Evolutionary conservation across 2,888 invertebrate genomes (phyloP).

Genomic region (Loripinus fragilis): DNA sequence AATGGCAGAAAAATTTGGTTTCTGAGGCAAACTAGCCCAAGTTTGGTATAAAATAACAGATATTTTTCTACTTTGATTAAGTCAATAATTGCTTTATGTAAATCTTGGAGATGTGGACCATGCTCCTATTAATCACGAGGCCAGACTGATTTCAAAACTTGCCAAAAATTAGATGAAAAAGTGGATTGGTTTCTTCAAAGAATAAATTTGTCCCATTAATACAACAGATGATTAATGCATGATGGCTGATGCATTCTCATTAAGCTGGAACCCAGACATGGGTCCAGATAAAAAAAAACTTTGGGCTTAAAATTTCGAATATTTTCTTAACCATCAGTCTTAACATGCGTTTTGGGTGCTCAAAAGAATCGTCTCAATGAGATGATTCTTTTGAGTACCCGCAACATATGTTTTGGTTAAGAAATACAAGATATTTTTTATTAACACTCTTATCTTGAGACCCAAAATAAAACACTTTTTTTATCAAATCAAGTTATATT

Average conservation of each 20-base stretch:
- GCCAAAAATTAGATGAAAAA: slow-evolving; percentile 14
- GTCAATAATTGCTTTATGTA: slow-evolving; percentile 21
- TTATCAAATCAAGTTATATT: no score
- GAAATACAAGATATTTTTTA: no score
- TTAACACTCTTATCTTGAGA: no score
- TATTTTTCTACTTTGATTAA: slow-evolving; percentile 12
- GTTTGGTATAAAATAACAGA: slow-evolving; percentile 12
- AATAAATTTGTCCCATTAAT: background rate
- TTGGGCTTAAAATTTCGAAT: no score
- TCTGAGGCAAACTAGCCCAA: slow-evolving; percentile 10
- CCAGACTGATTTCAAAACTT: slow-evolving; percentile 15
- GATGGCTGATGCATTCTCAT: background rate
- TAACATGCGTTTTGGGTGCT: no score
- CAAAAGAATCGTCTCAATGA: no score
- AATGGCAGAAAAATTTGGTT: slow-evolving; percentile 18
- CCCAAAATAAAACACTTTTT: no score
- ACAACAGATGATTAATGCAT: slow-evolving; percentile 12
- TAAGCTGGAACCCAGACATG: background rate
- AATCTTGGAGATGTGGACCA: background rate
- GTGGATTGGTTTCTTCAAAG: slow-evolving; percentile 13
- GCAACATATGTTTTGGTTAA: no score
- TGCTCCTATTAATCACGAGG: slow-evolving; percentile 9
- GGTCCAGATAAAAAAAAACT: no score
- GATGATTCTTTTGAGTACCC: no score
- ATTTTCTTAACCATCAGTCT: no score